Percentiles rank a stretch among this genome's conserved stretches.
Evolutionary conservation across 1,140 invertebrate species (phyloP).

Genomic region (Brachystomella parvula): DNA sequence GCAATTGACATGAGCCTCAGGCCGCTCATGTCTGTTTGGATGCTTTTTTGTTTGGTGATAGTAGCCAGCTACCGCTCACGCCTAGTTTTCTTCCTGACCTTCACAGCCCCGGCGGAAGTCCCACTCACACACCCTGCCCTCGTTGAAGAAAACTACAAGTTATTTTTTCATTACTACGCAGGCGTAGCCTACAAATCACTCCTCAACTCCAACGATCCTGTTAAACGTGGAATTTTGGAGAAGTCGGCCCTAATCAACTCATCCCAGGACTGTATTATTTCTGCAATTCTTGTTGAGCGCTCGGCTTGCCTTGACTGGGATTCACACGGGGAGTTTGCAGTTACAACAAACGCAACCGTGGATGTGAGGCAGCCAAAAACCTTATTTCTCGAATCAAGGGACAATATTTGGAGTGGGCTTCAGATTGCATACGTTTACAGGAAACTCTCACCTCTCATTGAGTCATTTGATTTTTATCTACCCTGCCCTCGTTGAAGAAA

Average conservation of each 20-base stretch:
- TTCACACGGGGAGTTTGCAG: slow-evolving; percentile 1
- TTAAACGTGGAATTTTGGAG: neutral
- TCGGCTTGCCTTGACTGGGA: slow-evolving; percentile 16
- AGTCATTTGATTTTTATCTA: neutral
- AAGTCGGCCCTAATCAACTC: neutral
- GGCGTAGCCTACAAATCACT: slow-evolving; percentile 5
- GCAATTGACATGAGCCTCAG: neutral
- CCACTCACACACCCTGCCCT: slow-evolving; percentile 5
- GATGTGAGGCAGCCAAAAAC: neutral
- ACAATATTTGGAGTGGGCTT: neutral
- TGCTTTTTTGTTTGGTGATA: neutral
- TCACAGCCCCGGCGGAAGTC: neutral
- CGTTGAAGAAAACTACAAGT: neutral
- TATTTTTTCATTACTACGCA: slow-evolving; percentile 12
- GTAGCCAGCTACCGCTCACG: slow-evolving; percentile 2
- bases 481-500: too few species aligned
- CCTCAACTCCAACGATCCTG: neutral
- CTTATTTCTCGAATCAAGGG: neutral
- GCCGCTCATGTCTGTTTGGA: neutral
- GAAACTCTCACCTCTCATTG: neutral
- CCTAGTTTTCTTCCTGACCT: slow-evolving; percentile 13
- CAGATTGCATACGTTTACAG: neutral
- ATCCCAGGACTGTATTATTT: neutral
- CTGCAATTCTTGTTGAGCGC: neutral
- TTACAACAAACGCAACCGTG: slow-evolving; percentile 11